Conservation (phyloP, 2,797 vertebrate species). For the Spinus olivaceus region DNA sequence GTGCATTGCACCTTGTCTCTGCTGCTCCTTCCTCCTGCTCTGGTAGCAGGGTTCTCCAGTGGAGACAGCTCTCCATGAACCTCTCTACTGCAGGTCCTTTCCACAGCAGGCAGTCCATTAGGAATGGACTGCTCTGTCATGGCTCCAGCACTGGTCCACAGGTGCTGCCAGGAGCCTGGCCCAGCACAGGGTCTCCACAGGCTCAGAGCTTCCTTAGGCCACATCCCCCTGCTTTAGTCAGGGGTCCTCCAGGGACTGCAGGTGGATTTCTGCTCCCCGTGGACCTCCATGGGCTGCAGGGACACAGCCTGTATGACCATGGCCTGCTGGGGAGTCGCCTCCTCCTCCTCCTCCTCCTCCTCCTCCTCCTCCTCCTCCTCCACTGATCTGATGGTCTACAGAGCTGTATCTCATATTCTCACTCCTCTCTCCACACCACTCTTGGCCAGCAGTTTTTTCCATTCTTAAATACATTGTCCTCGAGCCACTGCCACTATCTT, state of each 20-base stretch:
- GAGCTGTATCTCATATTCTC: not conserved
- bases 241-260: not conserved
- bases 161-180: not conserved
- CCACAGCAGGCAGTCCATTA: too few relatives aligned
- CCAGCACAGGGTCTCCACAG: not conserved
- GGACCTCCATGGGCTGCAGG: not conserved
- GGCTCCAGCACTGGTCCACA: not conserved
- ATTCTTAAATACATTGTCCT: not conserved
- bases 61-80: not conserved
- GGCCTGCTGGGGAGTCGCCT: not conserved
- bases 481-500: fast-evolving
- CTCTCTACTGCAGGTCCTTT: not conserved
- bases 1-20: not conserved
- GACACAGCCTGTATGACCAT: not conserved
- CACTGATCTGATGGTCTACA: not conserved
- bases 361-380: not conserved
- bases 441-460: not conserved
- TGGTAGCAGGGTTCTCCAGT: not conserved
- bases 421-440: not conserved
- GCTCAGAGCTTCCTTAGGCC: not conserved
- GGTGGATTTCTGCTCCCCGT: not conserved
- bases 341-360: not conserved
- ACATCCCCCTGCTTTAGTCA: not conserved
- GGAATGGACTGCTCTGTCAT: fast-evolving
- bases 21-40: not conserved